Percentiles rank a stretch among this genome's conserved stretches.
phyloP scores from a whole-genome alignment of 2,888 invertebrate genomes.

The Syrista parreyssii region DNA sequence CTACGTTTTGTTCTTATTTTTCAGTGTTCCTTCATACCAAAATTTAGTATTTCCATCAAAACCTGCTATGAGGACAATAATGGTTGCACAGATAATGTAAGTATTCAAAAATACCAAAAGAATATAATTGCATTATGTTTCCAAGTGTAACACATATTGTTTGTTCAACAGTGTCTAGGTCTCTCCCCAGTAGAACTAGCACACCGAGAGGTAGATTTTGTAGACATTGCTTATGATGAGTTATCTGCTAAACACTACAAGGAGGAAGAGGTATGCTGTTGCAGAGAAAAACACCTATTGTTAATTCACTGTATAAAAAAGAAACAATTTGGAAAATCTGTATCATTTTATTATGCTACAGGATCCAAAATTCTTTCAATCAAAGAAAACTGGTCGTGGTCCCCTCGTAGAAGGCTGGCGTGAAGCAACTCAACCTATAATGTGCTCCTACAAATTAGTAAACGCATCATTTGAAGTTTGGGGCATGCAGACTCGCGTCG shows the following conservation, averaged over 20 bases:
- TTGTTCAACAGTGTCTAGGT: slow-evolving; percentile 74
- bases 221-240: slow-evolving; percentile 92
- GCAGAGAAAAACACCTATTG: background rate
- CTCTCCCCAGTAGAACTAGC: slow-evolving; percentile 79
- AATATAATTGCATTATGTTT: background rate
- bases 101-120: slow-evolving; percentile 46
- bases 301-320: background rate
- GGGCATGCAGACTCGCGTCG: slow-evolving; percentile 90
- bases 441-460: slow-evolving; percentile 94
- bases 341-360: slow-evolving; percentile 35
- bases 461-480: slow-evolving; percentile 91
- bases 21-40: slow-evolving; percentile 91
- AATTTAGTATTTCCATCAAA: slow-evolving; percentile 85
- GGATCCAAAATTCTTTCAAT: slow-evolving; percentile 87
- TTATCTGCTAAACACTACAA: slow-evolving; percentile 89
- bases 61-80: slow-evolving; percentile 92
- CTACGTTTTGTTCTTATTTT: slow-evolving; percentile 58
- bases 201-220: slow-evolving; percentile 78
- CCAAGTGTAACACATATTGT: background rate
- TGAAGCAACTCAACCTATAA: slow-evolving; percentile 79
- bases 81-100: slow-evolving; percentile 89
- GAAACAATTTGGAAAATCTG: background rate
- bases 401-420: slow-evolving; percentile 88
- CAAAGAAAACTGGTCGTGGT: slow-evolving; percentile 84
- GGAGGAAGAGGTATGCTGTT: slow-evolving; percentile 74